A percentile compares a stretch with the other conserved stretches of the same genome.
Evolutionary conservation across 2,113 vertebrate species (phyloP).

Genomic region (Ageneiosus marmoratus): DNA sequence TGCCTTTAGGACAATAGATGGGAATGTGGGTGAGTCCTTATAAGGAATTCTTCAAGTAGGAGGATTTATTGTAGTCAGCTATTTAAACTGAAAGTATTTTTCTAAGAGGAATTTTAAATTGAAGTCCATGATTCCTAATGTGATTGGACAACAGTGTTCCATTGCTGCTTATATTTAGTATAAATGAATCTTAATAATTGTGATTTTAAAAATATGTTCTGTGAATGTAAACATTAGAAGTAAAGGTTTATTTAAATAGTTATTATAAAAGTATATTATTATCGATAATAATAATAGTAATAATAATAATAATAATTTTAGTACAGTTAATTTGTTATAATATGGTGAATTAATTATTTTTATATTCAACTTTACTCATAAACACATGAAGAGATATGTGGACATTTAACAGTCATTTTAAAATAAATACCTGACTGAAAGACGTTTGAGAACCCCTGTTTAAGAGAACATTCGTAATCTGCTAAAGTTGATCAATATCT

Average conservation of each 20-base stretch:
- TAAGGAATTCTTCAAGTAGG: not conserved
- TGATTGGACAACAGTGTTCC: not conserved
- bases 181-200: not conserved
- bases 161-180: not conserved
- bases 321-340: no score
- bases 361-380: not conserved
- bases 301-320: no score
- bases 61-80: not conserved
- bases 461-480: not conserved
- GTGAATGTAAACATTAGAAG: no score
- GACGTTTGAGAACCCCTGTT: not conserved
- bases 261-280: no score
- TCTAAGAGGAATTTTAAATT: not conserved
- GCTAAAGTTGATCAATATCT: not conserved
- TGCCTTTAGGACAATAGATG: conserved; percentile 10
- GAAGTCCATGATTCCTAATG: not conserved
- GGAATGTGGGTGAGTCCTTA: not conserved
- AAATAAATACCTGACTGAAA: not conserved
- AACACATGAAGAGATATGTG: not conserved
- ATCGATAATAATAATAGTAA: no score
- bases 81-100: not conserved
- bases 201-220: no score
- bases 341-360: no score
- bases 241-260: no score
- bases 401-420: not conserved